These are phyloP conservation scores for Austrofundulus limnaeus DNA, from an alignment of 2,113 vertebrate genomes.

Conservation along the genomic window DNA sequence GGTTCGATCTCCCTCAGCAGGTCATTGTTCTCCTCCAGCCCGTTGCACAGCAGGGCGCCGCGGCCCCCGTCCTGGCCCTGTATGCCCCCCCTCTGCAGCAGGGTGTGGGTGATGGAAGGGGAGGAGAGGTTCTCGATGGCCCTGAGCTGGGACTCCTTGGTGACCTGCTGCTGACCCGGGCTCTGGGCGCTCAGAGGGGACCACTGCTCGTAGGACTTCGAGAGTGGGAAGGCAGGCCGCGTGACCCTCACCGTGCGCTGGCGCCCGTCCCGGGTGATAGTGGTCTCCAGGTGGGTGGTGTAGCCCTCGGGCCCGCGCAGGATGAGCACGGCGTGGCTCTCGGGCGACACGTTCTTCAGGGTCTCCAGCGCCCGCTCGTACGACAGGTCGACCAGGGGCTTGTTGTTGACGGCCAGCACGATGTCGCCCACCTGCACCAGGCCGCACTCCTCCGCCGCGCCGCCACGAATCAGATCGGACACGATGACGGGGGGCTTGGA, in stretches of 20 bases:
- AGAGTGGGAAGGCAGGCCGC: constrained; percentile 77
- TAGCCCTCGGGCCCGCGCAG: constrained; percentile 94
- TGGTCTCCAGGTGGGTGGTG: constrained; percentile 96
- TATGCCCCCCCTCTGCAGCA: constrained; percentile 63
- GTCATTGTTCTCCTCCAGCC: constrained; percentile 83
- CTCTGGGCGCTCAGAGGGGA: constrained; percentile 63
- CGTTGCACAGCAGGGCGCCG: constrained; percentile 76
- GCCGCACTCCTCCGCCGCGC: constrained; percentile 93
- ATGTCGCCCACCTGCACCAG: constrained; percentile 97
- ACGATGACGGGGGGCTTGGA: constrained; percentile 93
- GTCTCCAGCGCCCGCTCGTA: constrained; percentile 91
- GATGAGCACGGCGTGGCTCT: constrained; percentile 94
- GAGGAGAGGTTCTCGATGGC: constrained; percentile 80
- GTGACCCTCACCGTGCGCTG: constrained; percentile 92
- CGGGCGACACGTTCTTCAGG: constrained; percentile 87
- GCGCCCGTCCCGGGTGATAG: constrained; percentile 88
- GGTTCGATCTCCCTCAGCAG: constrained; percentile 94
- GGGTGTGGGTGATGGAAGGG: constrained; percentile 61
- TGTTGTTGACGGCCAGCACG: constrained; percentile 92
- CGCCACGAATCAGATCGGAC: constrained; percentile 93
- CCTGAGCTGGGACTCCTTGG: constrained; percentile 82
- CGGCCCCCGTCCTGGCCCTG: constrained; percentile 69
- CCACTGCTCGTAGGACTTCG: constrained; percentile 81
- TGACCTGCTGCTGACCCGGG: constrained; percentile 58
- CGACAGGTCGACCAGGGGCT: constrained; percentile 90